These are phyloP conservation scores for Plagiodera versicolora DNA, from an alignment of 2,888 invertebrate species.

Conservation along the genomic window DNA sequence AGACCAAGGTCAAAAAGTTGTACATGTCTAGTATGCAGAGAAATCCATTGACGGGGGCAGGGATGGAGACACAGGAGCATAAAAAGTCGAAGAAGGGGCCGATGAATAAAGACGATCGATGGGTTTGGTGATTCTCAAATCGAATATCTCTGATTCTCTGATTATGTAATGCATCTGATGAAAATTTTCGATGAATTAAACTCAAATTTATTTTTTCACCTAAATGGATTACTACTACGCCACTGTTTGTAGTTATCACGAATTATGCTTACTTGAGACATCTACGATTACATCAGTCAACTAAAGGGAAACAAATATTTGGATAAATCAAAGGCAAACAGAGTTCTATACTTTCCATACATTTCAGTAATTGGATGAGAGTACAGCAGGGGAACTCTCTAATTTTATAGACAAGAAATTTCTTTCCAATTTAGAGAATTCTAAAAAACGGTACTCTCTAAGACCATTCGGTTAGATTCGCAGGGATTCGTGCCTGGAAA, in stretches of 20 bases:
- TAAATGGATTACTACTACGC: too few species aligned
- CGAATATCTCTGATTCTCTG: neutral
- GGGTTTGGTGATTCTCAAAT: slow-evolving; percentile 33
- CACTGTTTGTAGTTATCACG: too few species aligned
- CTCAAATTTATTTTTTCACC: too few species aligned
- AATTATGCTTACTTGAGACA: too few species aligned
- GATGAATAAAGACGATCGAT: slow-evolving; percentile 26
- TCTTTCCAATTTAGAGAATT: too few species aligned
- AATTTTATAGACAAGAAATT: too few species aligned
- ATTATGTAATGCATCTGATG: neutral
- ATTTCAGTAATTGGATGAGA: neutral
- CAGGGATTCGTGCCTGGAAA: too few species aligned
- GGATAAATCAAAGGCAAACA: neutral
- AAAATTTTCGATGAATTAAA: neutral
- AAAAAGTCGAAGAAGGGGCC: slow-evolving; percentile 35
- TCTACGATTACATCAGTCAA: neutral
- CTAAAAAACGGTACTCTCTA: too few species aligned
- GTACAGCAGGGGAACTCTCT: too few species aligned
- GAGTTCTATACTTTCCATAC: neutral
- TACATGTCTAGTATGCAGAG: slow-evolving; percentile 36
- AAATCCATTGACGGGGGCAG: slow-evolving; percentile 44
- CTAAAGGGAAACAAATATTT: neutral
- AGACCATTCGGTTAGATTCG: too few species aligned
- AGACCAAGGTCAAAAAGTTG: neutral
- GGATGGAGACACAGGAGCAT: slow-evolving; percentile 37